phyloP scores from a whole-genome alignment of 1,140 invertebrate genomes.

The Chironomus tepperi region DNA sequence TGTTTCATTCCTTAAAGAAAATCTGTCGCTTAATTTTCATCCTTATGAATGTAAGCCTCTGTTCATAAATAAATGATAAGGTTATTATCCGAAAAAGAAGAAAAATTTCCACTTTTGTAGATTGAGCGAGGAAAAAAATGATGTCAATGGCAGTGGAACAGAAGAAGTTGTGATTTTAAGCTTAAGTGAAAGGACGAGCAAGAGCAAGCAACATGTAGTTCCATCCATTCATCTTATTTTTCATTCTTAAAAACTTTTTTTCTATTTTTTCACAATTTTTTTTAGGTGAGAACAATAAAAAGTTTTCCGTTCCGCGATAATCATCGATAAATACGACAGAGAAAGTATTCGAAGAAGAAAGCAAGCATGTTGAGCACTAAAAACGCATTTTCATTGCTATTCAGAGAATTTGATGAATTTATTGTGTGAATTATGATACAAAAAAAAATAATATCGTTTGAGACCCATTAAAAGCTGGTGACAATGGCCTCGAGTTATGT shows the following conservation, averaged over 20 bases:
- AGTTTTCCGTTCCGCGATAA: too few species aligned
- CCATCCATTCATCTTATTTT: not conserved
- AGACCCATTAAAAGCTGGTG: too few species aligned
- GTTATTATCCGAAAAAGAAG: not conserved
- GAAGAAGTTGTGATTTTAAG: not conserved
- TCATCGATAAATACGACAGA: too few species aligned
- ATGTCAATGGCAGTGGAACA: not conserved
- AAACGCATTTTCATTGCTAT: too few species aligned
- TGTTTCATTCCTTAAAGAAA: not conserved
- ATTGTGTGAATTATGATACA: too few species aligned
- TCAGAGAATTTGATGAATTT: too few species aligned
- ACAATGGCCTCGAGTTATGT: too few species aligned
- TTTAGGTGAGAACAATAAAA: not conserved
- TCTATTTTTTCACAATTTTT: not conserved
- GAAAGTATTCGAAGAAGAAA: too few species aligned
- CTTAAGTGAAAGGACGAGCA: not conserved
- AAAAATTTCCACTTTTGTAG: not conserved
- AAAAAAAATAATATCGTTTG: too few species aligned
- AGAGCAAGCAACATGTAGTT: not conserved
- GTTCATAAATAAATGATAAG: slow-evolving; percentile 3
- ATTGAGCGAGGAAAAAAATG: not conserved
- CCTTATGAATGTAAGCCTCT: not conserved
- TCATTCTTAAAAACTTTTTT: not conserved
- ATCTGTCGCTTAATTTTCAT: not conserved
- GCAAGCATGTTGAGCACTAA: too few species aligned